Base-by-base conservation (phyloP, 2,888 invertebrate genomes). In the Zygogramma bicolorata region DNA sequence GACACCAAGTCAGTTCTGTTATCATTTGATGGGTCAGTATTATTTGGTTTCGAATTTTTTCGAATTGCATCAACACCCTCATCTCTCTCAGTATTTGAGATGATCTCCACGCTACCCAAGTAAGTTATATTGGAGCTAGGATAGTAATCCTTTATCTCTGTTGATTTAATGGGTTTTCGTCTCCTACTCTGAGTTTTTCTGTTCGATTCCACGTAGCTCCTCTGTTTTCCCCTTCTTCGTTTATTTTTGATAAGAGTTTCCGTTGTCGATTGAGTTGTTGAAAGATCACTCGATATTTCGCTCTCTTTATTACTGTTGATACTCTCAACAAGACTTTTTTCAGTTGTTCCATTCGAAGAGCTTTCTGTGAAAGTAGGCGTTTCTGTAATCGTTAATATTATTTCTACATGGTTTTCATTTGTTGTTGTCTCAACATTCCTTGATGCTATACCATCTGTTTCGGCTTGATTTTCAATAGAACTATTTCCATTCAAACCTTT, bases 221-320 rank as follows among this genome's bases (percentile, higher is more conserved):
- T 73, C 10, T 46, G 62, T 62, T 66, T 75, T 5, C 75, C 73
- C 58, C 77, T 75, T 31, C 77, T 65, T 46, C 67, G 40, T n/a
- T 62, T 68, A 63, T 15, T 59, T 25, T 27, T 60, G 42, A 58
- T 68, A 40, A 38, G 20, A 20, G 70, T 61, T 29, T 49, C 61
- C 40, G 59, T 65, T 6, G 75, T 73, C 7, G 68, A 27, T 25
- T 66, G 31, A 27, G 68, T 61, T 42, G 68, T 63, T 8, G 57
- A 40, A 13, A 65, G 22, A 31, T 40, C 60, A 34, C 20, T 22
- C 31, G 34, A 57, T 13, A 61, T 6, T 29, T 72, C 62, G 2
- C 22, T 29, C 40, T 66, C 62, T 31, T 57, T 46, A 27, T 13
- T n/a, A 27, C 10, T 7, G 65, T 15, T 6, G 4, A 7, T 15